phyloP scores from a whole-genome alignment of 2,797 vertebrate species.

The Novumbra hubbsi region DNA sequence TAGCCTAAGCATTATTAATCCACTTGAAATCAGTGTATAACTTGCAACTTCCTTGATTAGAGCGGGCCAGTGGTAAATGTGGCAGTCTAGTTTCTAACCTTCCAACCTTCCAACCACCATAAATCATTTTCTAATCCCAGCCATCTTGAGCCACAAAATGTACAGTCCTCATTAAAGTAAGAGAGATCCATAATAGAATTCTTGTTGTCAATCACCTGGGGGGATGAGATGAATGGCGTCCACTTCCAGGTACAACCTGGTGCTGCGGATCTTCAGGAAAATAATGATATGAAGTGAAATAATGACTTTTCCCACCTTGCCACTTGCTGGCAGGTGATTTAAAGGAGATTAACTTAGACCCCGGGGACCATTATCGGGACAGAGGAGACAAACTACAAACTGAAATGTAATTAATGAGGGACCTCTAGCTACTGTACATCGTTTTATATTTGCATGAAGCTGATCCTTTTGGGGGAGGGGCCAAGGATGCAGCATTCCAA shows the following conservation, averaged over 20 bases:
- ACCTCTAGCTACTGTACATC: constrained; percentile 1
- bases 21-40: not conserved
- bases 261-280: constrained; percentile 39
- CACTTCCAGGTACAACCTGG: not conserved
- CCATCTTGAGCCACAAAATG: constrained; percentile 22
- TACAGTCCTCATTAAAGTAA: constrained; percentile 44
- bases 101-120: constrained; percentile 28
- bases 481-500: not conserved
- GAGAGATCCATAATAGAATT: constrained; percentile 21
- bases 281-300: constrained; percentile 48
- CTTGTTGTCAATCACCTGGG: constrained; percentile 16
- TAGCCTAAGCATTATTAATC: not conserved
- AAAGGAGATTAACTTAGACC: constrained; percentile 47
- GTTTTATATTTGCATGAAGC: constrained; percentile 36
- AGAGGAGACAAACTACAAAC: constrained; percentile 34
- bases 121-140: constrained; percentile 51
- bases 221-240: not conserved
- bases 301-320: constrained; percentile 45
- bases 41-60: not conserved
- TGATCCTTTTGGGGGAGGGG: not conserved
- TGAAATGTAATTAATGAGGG: constrained; percentile 45
- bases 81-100: constrained; percentile 33
- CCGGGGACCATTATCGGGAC: constrained; percentile 27
- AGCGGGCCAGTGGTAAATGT: not conserved
- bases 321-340: constrained; percentile 43